Evolutionary conservation across 2,113 vertebrate species (phyloP).

Genomic region (Anas platyrhynchos): DNA sequence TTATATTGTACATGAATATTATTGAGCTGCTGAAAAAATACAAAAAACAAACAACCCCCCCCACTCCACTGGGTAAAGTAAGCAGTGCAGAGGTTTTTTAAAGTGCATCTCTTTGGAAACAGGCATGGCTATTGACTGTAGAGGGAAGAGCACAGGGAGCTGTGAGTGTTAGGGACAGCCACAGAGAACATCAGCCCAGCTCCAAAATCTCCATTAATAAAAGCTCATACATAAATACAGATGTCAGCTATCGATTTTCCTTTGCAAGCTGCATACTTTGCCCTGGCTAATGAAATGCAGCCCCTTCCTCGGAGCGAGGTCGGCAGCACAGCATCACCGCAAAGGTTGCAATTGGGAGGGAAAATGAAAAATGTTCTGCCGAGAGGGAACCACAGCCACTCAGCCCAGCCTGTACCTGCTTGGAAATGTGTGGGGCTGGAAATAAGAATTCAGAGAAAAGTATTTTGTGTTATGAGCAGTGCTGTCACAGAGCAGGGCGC

Average conservation of each 20-base stretch:
- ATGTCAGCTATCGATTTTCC: conserved; percentile 36
- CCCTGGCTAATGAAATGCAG: not conserved
- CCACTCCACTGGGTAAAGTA: not conserved
- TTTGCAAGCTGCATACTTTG: not conserved
- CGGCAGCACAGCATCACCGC: fast-evolving
- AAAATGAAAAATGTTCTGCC: not conserved
- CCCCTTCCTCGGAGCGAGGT: not conserved
- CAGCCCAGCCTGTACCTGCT: not conserved
- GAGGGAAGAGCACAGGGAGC: fast-evolving
- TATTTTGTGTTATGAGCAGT: not conserved
- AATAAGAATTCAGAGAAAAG: not conserved
- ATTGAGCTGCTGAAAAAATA: conserved; percentile 1
- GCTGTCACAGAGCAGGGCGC: not conserved
- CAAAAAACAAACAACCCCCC: too few species aligned
- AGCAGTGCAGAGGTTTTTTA: not conserved
- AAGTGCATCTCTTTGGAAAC: not conserved
- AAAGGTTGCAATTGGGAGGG: not conserved
- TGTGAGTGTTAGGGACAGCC: not conserved
- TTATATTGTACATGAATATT: not conserved
- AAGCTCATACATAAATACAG: conserved; percentile 10
- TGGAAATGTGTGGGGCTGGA: not conserved
- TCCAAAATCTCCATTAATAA: not conserved
- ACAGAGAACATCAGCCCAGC: not conserved
- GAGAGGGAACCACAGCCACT: not conserved
- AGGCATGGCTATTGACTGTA: not conserved